These are phyloP conservation scores for Pica pica DNA, from an alignment of 2,113 vertebrate species.

Conservation along the genomic window DNA sequence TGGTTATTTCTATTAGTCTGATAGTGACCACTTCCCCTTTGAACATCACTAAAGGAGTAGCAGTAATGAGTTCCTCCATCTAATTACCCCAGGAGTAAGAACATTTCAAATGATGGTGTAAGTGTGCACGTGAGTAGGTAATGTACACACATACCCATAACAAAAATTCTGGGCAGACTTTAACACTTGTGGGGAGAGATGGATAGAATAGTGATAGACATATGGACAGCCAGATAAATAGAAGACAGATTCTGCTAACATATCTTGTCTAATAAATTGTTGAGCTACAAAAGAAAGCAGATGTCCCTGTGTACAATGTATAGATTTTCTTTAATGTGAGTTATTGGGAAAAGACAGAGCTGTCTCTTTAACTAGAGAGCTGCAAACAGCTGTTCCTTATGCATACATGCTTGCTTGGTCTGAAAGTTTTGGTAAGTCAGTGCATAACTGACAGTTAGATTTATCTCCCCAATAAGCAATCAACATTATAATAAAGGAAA, in stretches of 20 bases:
- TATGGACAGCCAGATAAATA: neutral
- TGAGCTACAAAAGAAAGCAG: constrained; percentile 2
- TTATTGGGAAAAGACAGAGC: constrained; percentile 8
- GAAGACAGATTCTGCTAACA: neutral
- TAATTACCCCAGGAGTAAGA: neutral
- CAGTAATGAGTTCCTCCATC: neutral
- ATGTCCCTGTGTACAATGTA: neutral
- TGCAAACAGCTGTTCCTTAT: constrained; percentile 60
- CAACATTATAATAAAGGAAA: constrained; percentile 77
- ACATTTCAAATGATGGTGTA: neutral
- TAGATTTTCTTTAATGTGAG: constrained; percentile 28
- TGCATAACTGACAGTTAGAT: constrained; percentile 75
- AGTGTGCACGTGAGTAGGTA: neutral
- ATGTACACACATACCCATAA: neutral
- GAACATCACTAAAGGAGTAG: neutral
- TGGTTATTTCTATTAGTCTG: neutral
- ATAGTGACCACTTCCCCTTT: neutral
- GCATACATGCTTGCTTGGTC: constrained; percentile 65
- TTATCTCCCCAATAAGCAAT: constrained; percentile 77
- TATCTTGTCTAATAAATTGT: constrained; percentile 12
- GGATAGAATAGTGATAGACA: neutral
- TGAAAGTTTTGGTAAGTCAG: constrained; percentile 74
- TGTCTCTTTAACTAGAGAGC: constrained; percentile 49
- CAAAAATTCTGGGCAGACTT: neutral
- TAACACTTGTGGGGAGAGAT: neutral